Percentiles rank a stretch among this genome's conserved stretches.
phyloP scores from a whole-genome alignment of 2,888 invertebrate genomes.

The Mellilla xanthometata region DNA sequence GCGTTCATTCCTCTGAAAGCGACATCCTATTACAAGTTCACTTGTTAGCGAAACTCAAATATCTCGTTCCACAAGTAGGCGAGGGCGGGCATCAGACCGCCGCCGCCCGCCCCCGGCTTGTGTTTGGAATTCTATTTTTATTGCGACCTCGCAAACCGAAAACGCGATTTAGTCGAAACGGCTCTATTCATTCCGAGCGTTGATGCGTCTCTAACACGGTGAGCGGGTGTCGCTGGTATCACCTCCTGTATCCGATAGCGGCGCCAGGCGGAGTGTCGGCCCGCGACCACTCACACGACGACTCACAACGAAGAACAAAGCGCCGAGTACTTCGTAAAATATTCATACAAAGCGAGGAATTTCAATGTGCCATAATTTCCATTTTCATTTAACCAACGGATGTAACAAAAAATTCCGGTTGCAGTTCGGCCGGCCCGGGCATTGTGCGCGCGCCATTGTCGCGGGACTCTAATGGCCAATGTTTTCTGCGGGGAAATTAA shows the following conservation, averaged over 20 bases:
- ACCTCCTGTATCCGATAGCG: too few species aligned
- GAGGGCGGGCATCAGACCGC: conserved; percentile 15
- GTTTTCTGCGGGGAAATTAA: conserved; percentile 33
- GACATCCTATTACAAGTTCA: conserved; percentile 26
- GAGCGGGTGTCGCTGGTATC: too few species aligned
- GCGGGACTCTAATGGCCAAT: conserved; percentile 33
- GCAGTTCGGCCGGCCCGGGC: conserved; percentile 25
- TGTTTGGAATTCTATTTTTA: conserved; percentile 27
- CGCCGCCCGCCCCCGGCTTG: conserved; percentile 15
- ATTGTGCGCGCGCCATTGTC: conserved; percentile 34
- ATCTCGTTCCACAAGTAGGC: conserved; percentile 32
- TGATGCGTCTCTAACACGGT: conserved; percentile 18
- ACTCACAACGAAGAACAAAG: too few species aligned
- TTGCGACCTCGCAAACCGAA: conserved; percentile 24
- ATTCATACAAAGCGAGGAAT: conserved; percentile 19
- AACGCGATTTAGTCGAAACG: conserved; percentile 24
- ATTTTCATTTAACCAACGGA: conserved; percentile 34
- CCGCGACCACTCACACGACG: too few species aligned
- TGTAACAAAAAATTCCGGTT: conserved; percentile 32
- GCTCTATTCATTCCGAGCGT: conserved; percentile 23
- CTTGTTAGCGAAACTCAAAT: conserved; percentile 29
- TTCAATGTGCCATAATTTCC: conserved; percentile 35
- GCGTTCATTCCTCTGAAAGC: conserved; percentile 32
- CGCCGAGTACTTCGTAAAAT: conserved; percentile 2
- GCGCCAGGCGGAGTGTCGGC: too few species aligned